Evolutionary conservation across 2,797 vertebrate species (phyloP), one percentile per base, ranked within the genome.

Genomic region (Okamejei kenojei): DNA sequence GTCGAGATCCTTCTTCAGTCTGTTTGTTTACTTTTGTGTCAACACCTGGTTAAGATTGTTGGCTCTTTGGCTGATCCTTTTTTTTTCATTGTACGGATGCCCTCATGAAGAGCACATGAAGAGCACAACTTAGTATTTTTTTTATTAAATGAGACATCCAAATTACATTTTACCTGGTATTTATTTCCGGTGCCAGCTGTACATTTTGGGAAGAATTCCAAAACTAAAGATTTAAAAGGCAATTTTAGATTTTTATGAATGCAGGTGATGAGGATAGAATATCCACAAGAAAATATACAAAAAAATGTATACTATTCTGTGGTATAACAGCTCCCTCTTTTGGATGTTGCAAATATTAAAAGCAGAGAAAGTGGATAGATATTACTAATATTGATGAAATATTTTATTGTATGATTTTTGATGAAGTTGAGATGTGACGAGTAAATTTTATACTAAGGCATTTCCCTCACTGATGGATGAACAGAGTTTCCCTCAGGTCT

Each of bases 281-380:
- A 8, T 65, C n/a, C 61, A 65, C 61, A 35, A 19, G 15, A 19
- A 13, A 86, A 7, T 15, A 88, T 65, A 9, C 63, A 88, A 68
- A 68, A 6, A 68, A 68, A 35, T 35, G 15, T 6, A 65, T 68
- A 32, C 6, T n/a, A 65, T 68, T 88, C n/a, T 88, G n/a, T 35
- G n/a, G 84, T 68, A 65, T 88, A 88, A 88, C n/a, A 68, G 84
- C 84, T 35, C 84, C 84, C 84, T 68, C 84, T 68, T 35, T 68
- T 88, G 84, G n/a, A 68, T 35, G n/a, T 19, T 65, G n/a, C 1
- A 0, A 32, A 32, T 88, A 88, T 32, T 15, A 84, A 10, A 84
- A 65, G 17, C 38, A 32, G 13, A 8, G 26, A 63, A 23, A 13
- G 61, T 6, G 63, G n/a, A 17, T 61, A 65, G 58, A 32, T 7